phyloP scores from a whole-genome alignment of 92 coral and sea anemone species.

The Siderastrea siderea region DNA sequence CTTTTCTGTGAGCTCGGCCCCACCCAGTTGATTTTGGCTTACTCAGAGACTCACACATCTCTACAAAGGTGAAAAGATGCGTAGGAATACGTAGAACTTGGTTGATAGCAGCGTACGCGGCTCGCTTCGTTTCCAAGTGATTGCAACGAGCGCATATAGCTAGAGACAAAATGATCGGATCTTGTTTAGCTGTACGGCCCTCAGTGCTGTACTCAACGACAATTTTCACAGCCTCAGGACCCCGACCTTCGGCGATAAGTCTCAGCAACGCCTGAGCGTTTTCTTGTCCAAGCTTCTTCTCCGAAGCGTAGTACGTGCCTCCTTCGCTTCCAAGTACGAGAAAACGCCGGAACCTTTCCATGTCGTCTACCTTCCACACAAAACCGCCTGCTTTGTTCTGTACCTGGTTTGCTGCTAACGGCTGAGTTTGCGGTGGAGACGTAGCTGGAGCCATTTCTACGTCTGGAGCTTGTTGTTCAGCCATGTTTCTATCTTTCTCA shows the following conservation, averaged over 20 bases:
- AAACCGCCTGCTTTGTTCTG: conserved; percentile 90
- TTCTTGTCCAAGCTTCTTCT: conserved; percentile 67
- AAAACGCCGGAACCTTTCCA: conserved; percentile 84
- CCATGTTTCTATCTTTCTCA: conserved; percentile 15
- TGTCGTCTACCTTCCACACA: conserved; percentile 87
- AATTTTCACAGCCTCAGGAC: conserved; percentile 80
- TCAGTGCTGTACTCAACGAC: conserved; percentile 85
- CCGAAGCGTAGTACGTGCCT: conserved; percentile 81
- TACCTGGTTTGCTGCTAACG: conserved; percentile 77
- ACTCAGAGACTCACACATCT: conserved; percentile 79
- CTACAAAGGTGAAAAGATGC: conserved; percentile 88
- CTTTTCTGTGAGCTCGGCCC: conserved; percentile 98
- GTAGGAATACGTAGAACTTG: conserved; percentile 92
- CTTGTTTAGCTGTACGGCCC: conserved; percentile 93
- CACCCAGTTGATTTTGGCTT: conserved; percentile 82
- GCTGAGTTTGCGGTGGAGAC: conserved; percentile 51
- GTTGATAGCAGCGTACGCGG: conserved; percentile 78
- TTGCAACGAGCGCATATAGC: conserved; percentile 89
- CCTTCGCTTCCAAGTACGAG: conserved; percentile 93
- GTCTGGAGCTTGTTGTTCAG: conserved; percentile 60
- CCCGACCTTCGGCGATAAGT: conserved; percentile 81
- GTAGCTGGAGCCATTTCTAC: conserved; percentile 62
- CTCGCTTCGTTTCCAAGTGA: conserved; percentile 79
- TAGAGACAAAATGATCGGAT: conserved; percentile 82
- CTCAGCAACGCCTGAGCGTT: conserved; percentile 84